Evolutionary conservation across 2,797 vertebrate genomes (phyloP), one percentile per base, ranked within the genome.

Genomic region (Telmatherina bonti): DNA sequence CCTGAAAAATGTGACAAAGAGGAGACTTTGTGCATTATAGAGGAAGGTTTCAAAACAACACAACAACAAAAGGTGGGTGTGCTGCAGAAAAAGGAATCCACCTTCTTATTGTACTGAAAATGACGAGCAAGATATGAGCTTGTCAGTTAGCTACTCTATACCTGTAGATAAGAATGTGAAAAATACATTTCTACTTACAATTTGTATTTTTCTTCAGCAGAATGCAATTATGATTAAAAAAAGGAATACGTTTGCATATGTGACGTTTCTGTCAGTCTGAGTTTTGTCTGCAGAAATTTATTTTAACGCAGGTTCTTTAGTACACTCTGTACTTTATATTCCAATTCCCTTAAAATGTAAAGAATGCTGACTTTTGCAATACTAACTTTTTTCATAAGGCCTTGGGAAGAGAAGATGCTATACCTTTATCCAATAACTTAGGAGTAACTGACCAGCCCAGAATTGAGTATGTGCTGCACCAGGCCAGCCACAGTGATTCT

Each of bases 381-480:
- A 1, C 60, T 78, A 24, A 84, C 78, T 87, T 74, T 87, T 73
- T 73, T 72, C 79, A 81, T 35, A 71, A 97, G 94, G 51, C 69
- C 2, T 36, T 79, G 47, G 88, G 87, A 22, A 87, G 67, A 74
- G 90, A 91, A 51, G 82, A 82, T 70, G 91, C 89, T 15, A 87
- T 96, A 55, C 81, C 90, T 51, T 92, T 96, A 47, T 92, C 90
- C 36, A 96, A 96, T 76, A 96, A 92, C 69, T 70, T 96, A 70
- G 94, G 87, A 72, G 82, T 93, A 55, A 90, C 88, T 20, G 95
- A 96, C 49, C 87, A 87, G 61, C 91, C 89, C 55, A 93, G 94
- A 88, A 92, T 94, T 65, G 90, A 94, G 62, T 87, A 89, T 67
- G 54, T 91, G 38, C 88, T 91, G 56, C 59, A 62, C 1, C 77